A percentile compares a stretch with the other conserved stretches of the same genome.
Conservation (phyloP, 2,888 invertebrate genomes). For the Acleris cristana region DNA sequence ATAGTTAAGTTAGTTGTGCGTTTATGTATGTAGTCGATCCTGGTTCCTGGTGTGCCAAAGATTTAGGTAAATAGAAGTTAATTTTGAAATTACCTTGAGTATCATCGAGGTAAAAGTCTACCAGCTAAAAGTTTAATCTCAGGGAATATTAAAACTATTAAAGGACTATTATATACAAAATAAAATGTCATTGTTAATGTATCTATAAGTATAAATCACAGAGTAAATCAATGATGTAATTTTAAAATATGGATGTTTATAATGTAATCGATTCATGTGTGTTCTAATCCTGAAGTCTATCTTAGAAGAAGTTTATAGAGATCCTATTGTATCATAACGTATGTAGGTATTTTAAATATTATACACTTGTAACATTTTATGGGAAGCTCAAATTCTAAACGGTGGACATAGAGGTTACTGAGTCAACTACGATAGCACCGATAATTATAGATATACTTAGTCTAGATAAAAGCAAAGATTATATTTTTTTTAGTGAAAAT, state of each 20-base stretch:
- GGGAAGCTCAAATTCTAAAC: conserved; percentile 71
- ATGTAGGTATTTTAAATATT: conserved; percentile 40
- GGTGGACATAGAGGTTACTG: conserved; percentile 32
- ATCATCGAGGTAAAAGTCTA: too few species aligned
- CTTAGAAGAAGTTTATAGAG: conserved; percentile 32
- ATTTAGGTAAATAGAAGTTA: too few species aligned
- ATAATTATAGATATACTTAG: conserved; percentile 17
- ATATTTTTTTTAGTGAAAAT: conserved; percentile 32
- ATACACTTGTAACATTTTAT: conserved; percentile 49
- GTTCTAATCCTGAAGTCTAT: conserved; percentile 27
- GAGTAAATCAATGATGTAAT: conserved; percentile 25
- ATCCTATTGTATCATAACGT: conserved; percentile 34
- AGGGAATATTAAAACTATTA: too few species aligned
- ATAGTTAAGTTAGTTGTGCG: conserved; percentile 22
- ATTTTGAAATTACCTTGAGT: background rate
- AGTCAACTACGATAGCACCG: conserved; percentile 20
- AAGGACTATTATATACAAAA: too few species aligned
- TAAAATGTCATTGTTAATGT: background rate
- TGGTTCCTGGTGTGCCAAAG: conserved; percentile 9
- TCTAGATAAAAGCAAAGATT: conserved; percentile 27
- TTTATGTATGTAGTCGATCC: conserved; percentile 5
- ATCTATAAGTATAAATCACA: conserved; percentile 9
- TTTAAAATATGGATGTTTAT: conserved; percentile 28
- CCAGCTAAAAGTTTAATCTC: too few species aligned
- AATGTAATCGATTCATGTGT: conserved; percentile 33